phyloP scores from a whole-genome alignment of 1,140 invertebrate species.

The Brachionus paranguensis region DNA sequence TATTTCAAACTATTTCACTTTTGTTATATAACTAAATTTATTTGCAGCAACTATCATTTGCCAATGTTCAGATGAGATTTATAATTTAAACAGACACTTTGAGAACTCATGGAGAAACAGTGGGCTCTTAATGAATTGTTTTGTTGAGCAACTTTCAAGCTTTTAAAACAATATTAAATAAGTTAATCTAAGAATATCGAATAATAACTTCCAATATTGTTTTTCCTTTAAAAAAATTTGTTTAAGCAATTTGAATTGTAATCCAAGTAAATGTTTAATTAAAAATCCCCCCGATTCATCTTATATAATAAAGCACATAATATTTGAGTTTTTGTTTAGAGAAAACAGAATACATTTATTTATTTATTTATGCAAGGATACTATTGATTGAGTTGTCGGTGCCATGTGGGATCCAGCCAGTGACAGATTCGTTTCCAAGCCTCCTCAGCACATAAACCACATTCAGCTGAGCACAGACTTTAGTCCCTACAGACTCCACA shows the following conservation, averaged over 20 bases:
- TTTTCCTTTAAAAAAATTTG: neutral
- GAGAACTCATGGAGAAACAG: neutral
- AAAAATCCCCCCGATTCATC: neutral
- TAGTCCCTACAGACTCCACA: neutral
- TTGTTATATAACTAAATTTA: conserved; percentile 21
- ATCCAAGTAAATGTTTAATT: neutral
- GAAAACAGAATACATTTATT: neutral
- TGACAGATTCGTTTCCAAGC: neutral
- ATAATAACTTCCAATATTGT: neutral
- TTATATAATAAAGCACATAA: neutral
- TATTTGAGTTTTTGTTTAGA: neutral
- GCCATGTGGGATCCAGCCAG: neutral
- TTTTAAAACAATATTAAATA: conserved; percentile 6
- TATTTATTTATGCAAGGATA: neutral
- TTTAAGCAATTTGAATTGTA: neutral
- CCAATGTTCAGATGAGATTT: neutral
- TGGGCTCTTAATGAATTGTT: neutral
- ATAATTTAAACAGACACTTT: conserved; percentile 24
- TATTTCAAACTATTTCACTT: neutral
- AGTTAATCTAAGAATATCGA: conserved; percentile 4
- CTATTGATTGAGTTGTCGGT: neutral
- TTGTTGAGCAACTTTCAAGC: neutral
- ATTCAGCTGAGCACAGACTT: neutral
- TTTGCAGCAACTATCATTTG: conserved; percentile 15
- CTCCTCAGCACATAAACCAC: neutral